Conservation (phyloP, 2,888 invertebrate genomes). For the Myopa testacea region DNA sequence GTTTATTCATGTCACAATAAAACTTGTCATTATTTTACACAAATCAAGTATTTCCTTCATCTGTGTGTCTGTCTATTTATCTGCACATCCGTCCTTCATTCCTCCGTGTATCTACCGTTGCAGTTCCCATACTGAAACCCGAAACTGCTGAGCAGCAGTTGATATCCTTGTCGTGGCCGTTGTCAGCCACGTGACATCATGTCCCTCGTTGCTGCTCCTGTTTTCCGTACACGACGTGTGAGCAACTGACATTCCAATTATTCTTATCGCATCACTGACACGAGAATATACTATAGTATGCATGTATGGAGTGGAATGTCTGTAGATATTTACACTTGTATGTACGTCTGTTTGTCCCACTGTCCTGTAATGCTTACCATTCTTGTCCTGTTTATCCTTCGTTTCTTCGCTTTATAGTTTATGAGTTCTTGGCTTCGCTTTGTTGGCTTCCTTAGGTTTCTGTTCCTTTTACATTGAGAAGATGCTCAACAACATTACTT, state of each 20-base stretch:
- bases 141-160: conserved; percentile 21
- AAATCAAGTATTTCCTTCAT: conserved; percentile 5
- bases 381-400: neutral
- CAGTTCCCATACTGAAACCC: neutral
- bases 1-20: neutral
- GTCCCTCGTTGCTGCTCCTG: neutral
- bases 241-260: conserved; percentile 61
- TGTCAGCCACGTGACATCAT: conserved; percentile 13
- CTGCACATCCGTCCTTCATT: neutral
- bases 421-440: neutral
- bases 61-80: neutral
- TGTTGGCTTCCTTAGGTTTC: neutral
- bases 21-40: conserved; percentile 4
- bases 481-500: neutral
- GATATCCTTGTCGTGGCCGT: conserved; percentile 18
- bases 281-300: neutral
- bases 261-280: conserved; percentile 53
- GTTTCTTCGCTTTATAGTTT: conserved; percentile 2
- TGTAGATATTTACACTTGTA: neutral
- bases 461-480: neutral
- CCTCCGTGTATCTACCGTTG: neutral
- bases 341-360: neutral
- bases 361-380: neutral
- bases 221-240: neutral
- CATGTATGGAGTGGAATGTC: neutral